Conservation (phyloP, 2,113 vertebrate species). For the Lynx canadensis region DNA sequence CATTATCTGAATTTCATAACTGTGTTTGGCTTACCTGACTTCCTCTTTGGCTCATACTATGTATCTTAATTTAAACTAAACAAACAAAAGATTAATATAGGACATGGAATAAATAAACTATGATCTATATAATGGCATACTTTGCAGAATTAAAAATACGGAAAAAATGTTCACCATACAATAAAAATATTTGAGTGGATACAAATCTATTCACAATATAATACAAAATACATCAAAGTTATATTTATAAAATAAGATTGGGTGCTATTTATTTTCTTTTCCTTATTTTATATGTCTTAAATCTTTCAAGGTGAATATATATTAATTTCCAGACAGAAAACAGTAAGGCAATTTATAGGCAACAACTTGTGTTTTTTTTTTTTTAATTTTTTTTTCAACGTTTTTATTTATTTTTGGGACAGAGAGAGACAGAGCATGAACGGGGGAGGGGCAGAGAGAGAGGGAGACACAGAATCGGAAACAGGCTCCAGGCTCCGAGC, state of each 20-base stretch:
- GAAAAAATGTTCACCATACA: not conserved
- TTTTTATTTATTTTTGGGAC: too few relatives aligned
- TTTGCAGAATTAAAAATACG: constrained; percentile 17
- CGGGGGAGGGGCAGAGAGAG: too few relatives aligned
- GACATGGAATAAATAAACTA: not conserved
- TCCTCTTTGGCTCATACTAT: not conserved
- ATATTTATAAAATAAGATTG: not conserved
- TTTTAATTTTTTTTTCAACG: too few relatives aligned
- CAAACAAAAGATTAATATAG: not conserved
- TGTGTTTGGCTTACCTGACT: not conserved
- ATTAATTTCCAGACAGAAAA: not conserved
- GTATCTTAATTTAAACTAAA: constrained; percentile 16
- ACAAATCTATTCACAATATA: not conserved
- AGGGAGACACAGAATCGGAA: too few relatives aligned
- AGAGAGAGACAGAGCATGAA: too few relatives aligned
- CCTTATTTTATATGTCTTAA: not conserved
- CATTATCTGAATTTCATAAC: constrained; percentile 12
- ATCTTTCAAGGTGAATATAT: not conserved
- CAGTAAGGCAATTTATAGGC: not conserved
- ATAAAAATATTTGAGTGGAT: not conserved
- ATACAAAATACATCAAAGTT: not conserved
- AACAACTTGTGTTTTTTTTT: not conserved
- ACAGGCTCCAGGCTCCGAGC: too few relatives aligned
- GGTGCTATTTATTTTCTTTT: not conserved
- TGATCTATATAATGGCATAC: not conserved